Percentiles rank a stretch among this genome's conserved stretches.
These are phyloP conservation scores for Okamejei kenojei DNA, from an alignment of 2,797 vertebrate genomes.

Conservation along the genomic window DNA sequence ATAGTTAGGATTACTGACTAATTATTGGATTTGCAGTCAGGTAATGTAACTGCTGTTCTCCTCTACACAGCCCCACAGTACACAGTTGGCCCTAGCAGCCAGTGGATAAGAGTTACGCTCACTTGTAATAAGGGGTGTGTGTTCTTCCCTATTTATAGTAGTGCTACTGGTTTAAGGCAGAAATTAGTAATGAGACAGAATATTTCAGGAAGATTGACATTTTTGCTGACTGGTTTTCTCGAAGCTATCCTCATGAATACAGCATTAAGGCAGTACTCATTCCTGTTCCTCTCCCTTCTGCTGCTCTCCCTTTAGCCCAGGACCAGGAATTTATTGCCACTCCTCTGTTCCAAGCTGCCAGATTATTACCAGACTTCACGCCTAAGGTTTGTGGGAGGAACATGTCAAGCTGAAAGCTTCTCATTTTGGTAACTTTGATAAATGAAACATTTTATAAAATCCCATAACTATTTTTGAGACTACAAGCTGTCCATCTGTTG, in stretches of 20 bases:
- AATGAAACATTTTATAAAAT: not conserved
- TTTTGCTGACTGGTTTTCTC: not conserved
- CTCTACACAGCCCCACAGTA: not conserved
- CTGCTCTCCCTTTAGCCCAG: not conserved
- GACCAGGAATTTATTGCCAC: not conserved
- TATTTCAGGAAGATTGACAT: not conserved
- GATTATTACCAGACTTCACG: not conserved
- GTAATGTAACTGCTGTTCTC: too few species aligned
- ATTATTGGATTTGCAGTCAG: too few species aligned
- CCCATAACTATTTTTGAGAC: constrained; percentile 14
- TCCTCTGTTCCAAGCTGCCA: not conserved
- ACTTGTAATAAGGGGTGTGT: not conserved
- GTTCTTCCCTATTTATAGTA: not conserved
- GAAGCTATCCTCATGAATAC: not conserved
- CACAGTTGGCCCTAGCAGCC: not conserved
- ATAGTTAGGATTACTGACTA: too few species aligned
- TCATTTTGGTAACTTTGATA: not conserved
- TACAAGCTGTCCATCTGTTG: not conserved
- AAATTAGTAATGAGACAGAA: constrained; percentile 8
- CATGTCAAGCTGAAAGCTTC: not conserved
- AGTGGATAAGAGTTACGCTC: not conserved
- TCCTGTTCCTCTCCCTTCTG: not conserved
- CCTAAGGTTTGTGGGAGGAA: not conserved
- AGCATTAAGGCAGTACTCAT: not conserved
- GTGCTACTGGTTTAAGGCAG: too few species aligned